Evolutionary conservation across 1,140 invertebrate species (phyloP), one percentile per base, ranked within the genome.

Genomic region (Brachionus manjavacas): DNA sequence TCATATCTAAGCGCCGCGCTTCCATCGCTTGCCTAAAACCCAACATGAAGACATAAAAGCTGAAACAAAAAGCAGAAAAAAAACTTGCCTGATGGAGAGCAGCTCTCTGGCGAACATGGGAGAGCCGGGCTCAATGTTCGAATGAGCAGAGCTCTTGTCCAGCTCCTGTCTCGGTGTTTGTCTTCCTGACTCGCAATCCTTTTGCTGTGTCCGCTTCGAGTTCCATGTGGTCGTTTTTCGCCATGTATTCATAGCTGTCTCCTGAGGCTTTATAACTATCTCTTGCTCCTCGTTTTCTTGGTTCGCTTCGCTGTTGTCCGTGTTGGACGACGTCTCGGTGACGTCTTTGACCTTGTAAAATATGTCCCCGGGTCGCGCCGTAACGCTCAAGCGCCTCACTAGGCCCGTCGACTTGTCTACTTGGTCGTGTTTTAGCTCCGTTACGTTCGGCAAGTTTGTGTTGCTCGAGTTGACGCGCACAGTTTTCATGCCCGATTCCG

Each of bases 271-370:
- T 11, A 64, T 68, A 0, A 81, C 39, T 12, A 68, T 76, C 16
- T 60, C 79, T 68, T 81, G 52, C 16, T 81, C 79, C n/a, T 41
- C 31, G 60, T 35, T 46, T 25, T 68, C 79, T 16, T 60, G 49
- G 23, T 23, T 80, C 3, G 16, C 7, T 9, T 74, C 78, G 12
- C n/a, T 28, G 31, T 41, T 41, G 28, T 81, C 79, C n/a, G 79
- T 81, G 16, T 52, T 81, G 28, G 79, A 81, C 28, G 31, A 81
- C 16, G 23, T 64, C 35, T 81, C 79, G 20, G 79, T 81, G 14
- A 81, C 79, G 31, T 81, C 79, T 68, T 81, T 81, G 8, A 81
- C 79, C 39, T 81, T 81, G n/a, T 81, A 81, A 23, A 81, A 81
- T 41, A 81, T 81, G 41, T 81, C 79, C 25, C 79, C 79, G 7